These are phyloP conservation scores for Rhyzopertha dominica DNA, from an alignment of 1,140 invertebrate species.

Conservation along the genomic window DNA sequence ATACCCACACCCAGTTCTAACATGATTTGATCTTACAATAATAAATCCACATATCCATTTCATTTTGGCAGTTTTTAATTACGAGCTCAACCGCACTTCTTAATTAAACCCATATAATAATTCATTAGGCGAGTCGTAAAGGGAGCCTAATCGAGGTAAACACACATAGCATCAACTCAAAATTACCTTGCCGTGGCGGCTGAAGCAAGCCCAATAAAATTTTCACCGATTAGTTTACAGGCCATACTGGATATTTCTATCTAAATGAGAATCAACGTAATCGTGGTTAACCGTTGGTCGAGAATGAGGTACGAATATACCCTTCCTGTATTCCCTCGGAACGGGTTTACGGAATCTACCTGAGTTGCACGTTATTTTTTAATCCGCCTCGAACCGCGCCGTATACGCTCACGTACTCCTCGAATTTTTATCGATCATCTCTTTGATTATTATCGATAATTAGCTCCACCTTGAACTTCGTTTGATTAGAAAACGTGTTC, in stretches of 20 bases:
- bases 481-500: slow-evolving; percentile 42
- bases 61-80: slow-evolving; percentile 14
- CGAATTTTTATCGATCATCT: slow-evolving; percentile 37
- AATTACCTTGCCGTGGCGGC: neutral
- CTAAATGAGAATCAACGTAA: slow-evolving; percentile 30
- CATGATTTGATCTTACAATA: too few relatives aligned
- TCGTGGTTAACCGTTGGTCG: too few relatives aligned
- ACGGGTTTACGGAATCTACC: too few relatives aligned
- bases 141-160: neutral
- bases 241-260: slow-evolving; percentile 24
- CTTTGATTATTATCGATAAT: slow-evolving; percentile 43
- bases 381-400: too few relatives aligned
- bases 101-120: slow-evolving; percentile 21
- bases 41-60: too few relatives aligned
- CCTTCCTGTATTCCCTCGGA: too few relatives aligned
- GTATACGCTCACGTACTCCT: too few relatives aligned
- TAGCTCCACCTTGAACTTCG: slow-evolving; percentile 39
- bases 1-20: too few relatives aligned
- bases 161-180: neutral
- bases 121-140: slow-evolving; percentile 12
- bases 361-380: too few relatives aligned
- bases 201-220: slow-evolving; percentile 18
- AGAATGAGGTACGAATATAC: too few relatives aligned
- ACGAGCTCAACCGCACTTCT: slow-evolving; percentile 14
- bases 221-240: slow-evolving; percentile 25